Evolutionary conservation across 2,113 vertebrate species (phyloP).

Genomic region (Otolemur garnettii): DNA sequence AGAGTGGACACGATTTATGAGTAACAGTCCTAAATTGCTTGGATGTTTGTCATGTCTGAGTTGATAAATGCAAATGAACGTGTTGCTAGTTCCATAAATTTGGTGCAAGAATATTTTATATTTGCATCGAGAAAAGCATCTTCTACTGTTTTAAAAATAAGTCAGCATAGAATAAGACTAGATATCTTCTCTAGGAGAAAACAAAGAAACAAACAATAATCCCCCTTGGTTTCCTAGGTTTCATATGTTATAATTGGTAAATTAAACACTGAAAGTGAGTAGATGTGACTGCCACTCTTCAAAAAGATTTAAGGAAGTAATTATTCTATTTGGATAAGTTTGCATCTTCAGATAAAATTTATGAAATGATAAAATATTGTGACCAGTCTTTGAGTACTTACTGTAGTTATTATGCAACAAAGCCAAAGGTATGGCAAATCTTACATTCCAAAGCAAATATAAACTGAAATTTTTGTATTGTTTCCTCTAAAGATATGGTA

Average conservation of each 20-base stretch:
- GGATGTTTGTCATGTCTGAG: conserved; percentile 71
- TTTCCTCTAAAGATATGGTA: conserved; percentile 51
- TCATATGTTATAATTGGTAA: conserved; percentile 1
- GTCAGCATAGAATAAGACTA: conserved; percentile 42
- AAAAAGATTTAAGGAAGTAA: conserved; percentile 58
- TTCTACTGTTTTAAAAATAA: conserved; percentile 57
- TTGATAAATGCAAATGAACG: conserved; percentile 72
- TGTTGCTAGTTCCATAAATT: conserved; percentile 65
- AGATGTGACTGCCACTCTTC: conserved; percentile 23
- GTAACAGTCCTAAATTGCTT: conserved; percentile 70
- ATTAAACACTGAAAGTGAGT: conserved; percentile 47
- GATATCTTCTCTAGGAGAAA: conserved; percentile 33
- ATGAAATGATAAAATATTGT: conserved; percentile 42
- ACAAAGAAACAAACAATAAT: neutral
- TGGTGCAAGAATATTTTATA: conserved; percentile 56
- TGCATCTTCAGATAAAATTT: conserved; percentile 30
- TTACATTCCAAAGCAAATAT: conserved; percentile 33
- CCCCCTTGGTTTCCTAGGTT: conserved; percentile 1
- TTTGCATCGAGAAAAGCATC: conserved; percentile 60
- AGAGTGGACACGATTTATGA: conserved; percentile 74
- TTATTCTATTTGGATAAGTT: neutral
- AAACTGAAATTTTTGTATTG: conserved; percentile 47
- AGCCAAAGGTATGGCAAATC: neutral
- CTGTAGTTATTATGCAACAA: conserved; percentile 30
- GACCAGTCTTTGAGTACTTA: conserved; percentile 51